Base-by-base conservation (phyloP, 1,140 invertebrate species). In the Drosophila nigromelanica region DNA sequence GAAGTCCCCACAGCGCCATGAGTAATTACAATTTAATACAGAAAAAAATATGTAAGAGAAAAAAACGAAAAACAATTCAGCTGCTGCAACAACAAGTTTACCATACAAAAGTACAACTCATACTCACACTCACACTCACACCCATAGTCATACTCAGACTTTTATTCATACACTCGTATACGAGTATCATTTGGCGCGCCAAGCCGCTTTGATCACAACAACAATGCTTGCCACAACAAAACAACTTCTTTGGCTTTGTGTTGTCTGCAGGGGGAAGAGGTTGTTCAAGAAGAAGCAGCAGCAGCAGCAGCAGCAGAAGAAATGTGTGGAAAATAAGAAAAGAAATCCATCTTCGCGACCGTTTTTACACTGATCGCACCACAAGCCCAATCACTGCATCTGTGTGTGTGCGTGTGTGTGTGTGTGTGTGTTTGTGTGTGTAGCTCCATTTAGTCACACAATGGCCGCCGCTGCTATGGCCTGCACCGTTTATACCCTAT, bases 191-290 rank as follows among this genome's bases (percentile, higher is more conserved):
- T 83, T 75, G 67, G 73, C 79, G 83, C 83, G 83, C 76, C 69
- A 89, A 85, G 80, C 85, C 83, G 83, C 83, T 89, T 89, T 89
- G 83, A 89, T 89, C 83, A 89, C 85, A 80, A 80, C 85, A 78
- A 89, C 83, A 89, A 89, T 89, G 80, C 83, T 89, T 89, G 83
- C 83, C 83, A 89, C 83, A 89, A 89, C 83, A 89, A 89, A 89
- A 89, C 83, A 89, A 89, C 83, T 87, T 87, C 79, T 82, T 79
- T 73, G 82, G 79, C 83, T 82, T 87, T 87, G 83, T 89, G 64
- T 70, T 64, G 63, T 40, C 61, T 33, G 40, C 43, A 8, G 5
- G 40, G 24, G 21, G 24, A 0, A 11, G 37, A 27, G 2, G 4
- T 11, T 15, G 12, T 14, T 4, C 12, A 4, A 1, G 15, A 21